Base-by-base conservation (phyloP, 2,888 invertebrate species). In the Leptogaster cylindrica region DNA sequence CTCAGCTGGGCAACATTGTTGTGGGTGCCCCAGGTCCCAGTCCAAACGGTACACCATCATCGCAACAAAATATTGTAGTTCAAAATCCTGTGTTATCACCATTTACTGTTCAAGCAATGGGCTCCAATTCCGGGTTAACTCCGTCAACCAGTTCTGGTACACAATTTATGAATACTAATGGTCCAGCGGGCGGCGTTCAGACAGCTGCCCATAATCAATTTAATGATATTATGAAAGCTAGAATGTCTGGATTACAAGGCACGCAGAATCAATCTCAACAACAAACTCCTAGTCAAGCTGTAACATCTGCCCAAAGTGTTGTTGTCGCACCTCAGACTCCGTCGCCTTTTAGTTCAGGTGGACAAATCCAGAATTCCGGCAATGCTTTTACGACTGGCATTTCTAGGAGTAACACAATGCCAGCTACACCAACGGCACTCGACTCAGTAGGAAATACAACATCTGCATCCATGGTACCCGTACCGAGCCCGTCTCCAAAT, bases 11-110 rank as follows among this genome's bases (percentile, higher is more conserved):
- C 23, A 78, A 74, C 46, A 75, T 81, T 73, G 77, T 89, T 39
- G 91, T 91, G 7, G 89, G 90, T 2, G 87, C 89, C 36, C 89
- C 91, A 0, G 91, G 90, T 4, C 92, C 91, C 3, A 91, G 90
- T 79, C 91, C 92, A 4, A 90, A 89, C 64, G 86, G 87, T 72
- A 83, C 84, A 51, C 82, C 86, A 50, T 83, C 85, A 36, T 84
- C 86, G 1, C 86, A 86, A 76, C 84, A 85, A 41, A 84, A 84
- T 68, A 82, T 84, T 77, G 83, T 86, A 67, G 83, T 83, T 52
- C 82, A 85, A 72, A 86, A 86, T 78, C 85, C 88, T 12, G 89
- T 89, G 70, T 83, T 91, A 75, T 91, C 91, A 36, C 91, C 92
- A 14, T 92, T 90, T 77, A 87, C 85, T 1, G 79, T 78, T 70